Percentiles rank a stretch among this genome's conserved stretches.
Conservation (phyloP, 2,113 vertebrate genomes). For the Carassius carassius region DNA sequence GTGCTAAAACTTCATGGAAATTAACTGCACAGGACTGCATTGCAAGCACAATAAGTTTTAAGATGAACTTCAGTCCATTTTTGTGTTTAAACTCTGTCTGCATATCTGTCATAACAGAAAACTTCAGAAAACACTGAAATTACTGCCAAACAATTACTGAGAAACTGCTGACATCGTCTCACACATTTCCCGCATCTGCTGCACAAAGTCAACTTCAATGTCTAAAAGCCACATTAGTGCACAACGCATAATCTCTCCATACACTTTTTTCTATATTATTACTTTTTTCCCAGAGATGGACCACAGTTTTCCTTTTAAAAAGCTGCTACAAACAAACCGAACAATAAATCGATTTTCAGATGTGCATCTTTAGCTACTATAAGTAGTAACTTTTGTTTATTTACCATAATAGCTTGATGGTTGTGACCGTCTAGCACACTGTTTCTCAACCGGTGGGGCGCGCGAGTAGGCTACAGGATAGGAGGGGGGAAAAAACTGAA, state of each 20-base stretch:
- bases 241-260: background rate
- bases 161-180: background rate
- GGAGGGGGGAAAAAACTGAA: no score
- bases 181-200: background rate
- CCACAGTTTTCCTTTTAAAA: background rate
- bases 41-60: slow-evolving; percentile 50
- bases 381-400: background rate
- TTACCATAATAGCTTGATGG: background rate
- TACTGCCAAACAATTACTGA: background rate
- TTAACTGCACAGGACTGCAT: slow-evolving; percentile 40
- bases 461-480: no score
- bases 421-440: no score
- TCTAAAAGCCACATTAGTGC: background rate
- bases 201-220: slow-evolving; percentile 3
- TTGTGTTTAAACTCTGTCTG: slow-evolving; percentile 8
- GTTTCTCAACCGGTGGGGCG: no score
- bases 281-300: background rate
- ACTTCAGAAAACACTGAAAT: background rate
- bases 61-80: background rate
- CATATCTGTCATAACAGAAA: background rate
- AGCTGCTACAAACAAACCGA: background rate
- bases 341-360: slow-evolving; percentile 5
- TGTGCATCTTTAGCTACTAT: slow-evolving; percentile 4
- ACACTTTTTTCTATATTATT: background rate
- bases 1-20: slow-evolving; percentile 52